These are phyloP conservation scores for Gyrodactylus bullatarudis DNA, from an alignment of 1,140 invertebrate species.

Conservation along the genomic window DNA sequence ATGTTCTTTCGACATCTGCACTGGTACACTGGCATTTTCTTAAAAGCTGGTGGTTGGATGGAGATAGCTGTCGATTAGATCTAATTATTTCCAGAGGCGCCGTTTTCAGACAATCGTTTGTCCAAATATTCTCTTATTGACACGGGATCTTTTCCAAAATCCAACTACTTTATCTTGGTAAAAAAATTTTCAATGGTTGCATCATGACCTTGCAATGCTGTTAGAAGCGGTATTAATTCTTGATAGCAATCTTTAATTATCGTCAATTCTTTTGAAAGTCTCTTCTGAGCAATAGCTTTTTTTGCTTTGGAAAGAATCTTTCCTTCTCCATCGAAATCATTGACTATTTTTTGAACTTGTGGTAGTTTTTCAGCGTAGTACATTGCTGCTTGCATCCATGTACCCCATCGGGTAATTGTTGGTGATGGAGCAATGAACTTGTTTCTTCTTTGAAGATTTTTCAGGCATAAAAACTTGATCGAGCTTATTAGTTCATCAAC, in stretches of 20 bases:
- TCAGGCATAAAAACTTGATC: background rate
- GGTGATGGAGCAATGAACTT: background rate
- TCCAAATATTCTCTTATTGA: too few species aligned
- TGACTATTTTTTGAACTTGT: background rate
- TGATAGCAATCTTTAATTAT: background rate
- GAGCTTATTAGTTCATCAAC: background rate
- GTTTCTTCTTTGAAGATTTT: background rate
- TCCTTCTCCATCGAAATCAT: background rate
- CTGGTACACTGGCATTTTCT: background rate
- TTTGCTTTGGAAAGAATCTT: background rate
- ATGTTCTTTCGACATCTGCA: background rate
- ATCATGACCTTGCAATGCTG: background rate
- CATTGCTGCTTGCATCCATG: background rate
- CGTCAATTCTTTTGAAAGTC: background rate
- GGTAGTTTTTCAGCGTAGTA: background rate
- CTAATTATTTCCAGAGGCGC: too few species aligned
- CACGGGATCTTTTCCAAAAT: background rate
- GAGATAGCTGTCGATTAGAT: background rate
- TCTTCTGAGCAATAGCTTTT: background rate
- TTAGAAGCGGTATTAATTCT: background rate
- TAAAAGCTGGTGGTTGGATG: background rate
- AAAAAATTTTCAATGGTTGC: background rate
- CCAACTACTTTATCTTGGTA: background rate
- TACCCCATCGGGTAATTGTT: background rate
- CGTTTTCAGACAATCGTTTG: background rate